Conservation (phyloP, 2,888 invertebrate species). For the Nasonia oneida region DNA sequence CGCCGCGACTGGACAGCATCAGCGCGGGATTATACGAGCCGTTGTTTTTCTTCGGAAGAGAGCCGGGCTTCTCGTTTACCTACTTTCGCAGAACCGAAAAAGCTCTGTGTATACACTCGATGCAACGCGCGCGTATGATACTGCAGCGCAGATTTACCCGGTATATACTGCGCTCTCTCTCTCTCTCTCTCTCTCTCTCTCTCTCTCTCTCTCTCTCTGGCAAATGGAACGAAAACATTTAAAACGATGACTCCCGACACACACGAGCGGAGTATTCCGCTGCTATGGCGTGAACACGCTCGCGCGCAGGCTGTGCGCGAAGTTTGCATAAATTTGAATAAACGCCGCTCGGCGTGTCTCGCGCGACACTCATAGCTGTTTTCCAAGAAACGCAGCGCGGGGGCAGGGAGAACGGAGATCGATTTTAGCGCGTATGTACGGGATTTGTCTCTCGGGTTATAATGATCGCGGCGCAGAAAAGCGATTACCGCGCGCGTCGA, state of each 20-base stretch:
- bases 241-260: not conserved
- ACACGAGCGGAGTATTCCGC: not conserved
- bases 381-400: not conserved
- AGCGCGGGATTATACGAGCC: not conserved
- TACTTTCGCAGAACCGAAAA: not conserved
- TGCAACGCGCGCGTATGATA: not conserved
- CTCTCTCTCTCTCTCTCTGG: not conserved
- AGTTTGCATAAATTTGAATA: slow-evolving; percentile 9
- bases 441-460: not conserved
- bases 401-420: not conserved
- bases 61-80: not conserved
- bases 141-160: not conserved
- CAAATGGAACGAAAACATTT: slow-evolving; percentile 9
- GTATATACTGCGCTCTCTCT: not conserved
- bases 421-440: not conserved
- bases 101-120: not conserved
- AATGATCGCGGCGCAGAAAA: not conserved
- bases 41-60: not conserved
- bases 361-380: not conserved
- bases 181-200: too few species aligned
- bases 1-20: not conserved
- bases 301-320: not conserved
- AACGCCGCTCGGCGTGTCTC: not conserved
- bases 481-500: not conserved
- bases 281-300: not conserved